Evolutionary conservation across 2,888 invertebrate genomes (phyloP).

Genomic region (Prosopocoilus inquinatus): DNA sequence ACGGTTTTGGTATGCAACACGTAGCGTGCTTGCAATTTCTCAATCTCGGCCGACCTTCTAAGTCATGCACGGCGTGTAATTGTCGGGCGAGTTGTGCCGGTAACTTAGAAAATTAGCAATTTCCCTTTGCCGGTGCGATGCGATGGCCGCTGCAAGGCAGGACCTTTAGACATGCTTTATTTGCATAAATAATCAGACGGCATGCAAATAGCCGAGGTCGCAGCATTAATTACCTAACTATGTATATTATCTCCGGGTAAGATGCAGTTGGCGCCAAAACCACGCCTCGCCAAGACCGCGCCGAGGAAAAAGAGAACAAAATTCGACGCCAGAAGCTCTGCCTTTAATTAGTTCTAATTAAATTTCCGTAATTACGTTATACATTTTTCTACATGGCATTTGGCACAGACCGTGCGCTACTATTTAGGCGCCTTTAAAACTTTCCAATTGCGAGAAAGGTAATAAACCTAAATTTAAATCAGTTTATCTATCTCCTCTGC

Average conservation of each 20-base stretch:
- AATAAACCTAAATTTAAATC: not conserved
- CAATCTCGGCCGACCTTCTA: conserved; percentile 25
- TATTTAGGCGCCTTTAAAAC: conserved; percentile 1
- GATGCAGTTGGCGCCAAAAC: conserved; percentile 42
- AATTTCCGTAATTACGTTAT: conserved; percentile 49
- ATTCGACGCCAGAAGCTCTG: conserved; percentile 23
- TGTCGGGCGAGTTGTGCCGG: conserved; percentile 35
- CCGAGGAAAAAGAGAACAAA: conserved; percentile 11
- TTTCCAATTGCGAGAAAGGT: not conserved
- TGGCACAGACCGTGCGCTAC: conserved; percentile 27
- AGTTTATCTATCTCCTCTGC: no score
- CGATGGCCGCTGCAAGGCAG: conserved; percentile 36
- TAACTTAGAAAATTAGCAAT: conserved; percentile 50
- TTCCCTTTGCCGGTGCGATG: conserved; percentile 40
- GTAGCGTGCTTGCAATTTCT: conserved; percentile 17
- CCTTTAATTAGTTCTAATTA: conserved; percentile 51
- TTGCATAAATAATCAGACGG: conserved; percentile 53
- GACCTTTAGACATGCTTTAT: conserved; percentile 45
- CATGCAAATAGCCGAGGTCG: conserved; percentile 50
- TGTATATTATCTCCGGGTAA: conserved; percentile 42
- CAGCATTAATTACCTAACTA: conserved; percentile 50
- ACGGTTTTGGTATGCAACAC: conserved; percentile 1
- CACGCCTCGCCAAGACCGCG: conserved; percentile 28
- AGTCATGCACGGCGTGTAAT: conserved; percentile 42
- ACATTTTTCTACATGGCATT: conserved; percentile 39